A percentile compares a stretch with the other conserved stretches of the same genome.
Conservation (phyloP, 1,140 invertebrate genomes). For the Paraescarpia echinospica region DNA sequence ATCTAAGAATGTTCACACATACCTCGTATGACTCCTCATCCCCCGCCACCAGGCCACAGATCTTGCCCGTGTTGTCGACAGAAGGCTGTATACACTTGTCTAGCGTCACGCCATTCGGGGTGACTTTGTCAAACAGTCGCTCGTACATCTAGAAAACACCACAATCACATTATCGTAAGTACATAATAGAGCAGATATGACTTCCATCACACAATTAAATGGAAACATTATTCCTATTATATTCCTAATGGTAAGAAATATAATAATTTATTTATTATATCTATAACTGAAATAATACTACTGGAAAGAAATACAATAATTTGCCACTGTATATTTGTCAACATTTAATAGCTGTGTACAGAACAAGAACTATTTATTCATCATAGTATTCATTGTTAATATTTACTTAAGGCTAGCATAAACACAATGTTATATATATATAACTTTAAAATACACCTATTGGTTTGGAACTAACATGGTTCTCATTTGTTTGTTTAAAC, state of each 20-base stretch:
- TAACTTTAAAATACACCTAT: not conserved
- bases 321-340: not conserved
- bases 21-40: slow-evolving; percentile 25
- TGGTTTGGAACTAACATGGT: not conserved
- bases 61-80: slow-evolving; percentile 19
- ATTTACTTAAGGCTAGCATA: not conserved
- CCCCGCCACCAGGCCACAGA: slow-evolving; percentile 20
- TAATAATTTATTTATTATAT: not conserved
- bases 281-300: not conserved
- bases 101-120: slow-evolving; percentile 21
- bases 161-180: not conserved
- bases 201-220: not conserved
- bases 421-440: not conserved
- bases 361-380: not conserved
- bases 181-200: slow-evolving; percentile 1
- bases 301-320: not conserved
- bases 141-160: slow-evolving; percentile 21
- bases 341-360: not conserved
- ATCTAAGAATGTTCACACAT: not conserved
- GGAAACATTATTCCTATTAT: not conserved
- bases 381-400: not conserved
- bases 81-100: slow-evolving; percentile 26
- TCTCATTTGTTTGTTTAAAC: not conserved
- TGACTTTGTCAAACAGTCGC: slow-evolving; percentile 10
- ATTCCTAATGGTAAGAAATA: no score